These are phyloP conservation scores for Spea bombifrons DNA, from an alignment of 2,113 vertebrate species.

Conservation along the genomic window DNA sequence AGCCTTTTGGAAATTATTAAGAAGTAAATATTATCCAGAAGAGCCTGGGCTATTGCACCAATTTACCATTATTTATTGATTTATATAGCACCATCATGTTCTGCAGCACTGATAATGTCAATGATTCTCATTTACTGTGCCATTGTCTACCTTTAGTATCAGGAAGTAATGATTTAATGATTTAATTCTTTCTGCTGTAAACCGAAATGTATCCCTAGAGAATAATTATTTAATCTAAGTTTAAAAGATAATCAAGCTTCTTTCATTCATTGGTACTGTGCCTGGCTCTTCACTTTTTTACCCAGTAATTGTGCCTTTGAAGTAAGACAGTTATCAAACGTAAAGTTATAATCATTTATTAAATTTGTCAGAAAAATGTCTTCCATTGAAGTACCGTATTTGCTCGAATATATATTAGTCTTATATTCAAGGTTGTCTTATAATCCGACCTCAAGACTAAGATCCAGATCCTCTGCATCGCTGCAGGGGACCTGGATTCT, in stretches of 20 bases:
- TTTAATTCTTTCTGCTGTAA: conserved; percentile 66
- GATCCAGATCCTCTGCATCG: too few species aligned
- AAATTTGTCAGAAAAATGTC: too few species aligned
- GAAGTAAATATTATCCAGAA: too few species aligned
- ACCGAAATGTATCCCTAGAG: conserved; percentile 61
- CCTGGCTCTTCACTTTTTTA: conserved; percentile 5
- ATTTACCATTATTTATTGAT: too few species aligned
- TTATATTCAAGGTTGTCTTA: too few species aligned
- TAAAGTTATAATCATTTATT: not conserved
- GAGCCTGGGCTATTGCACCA: too few species aligned
- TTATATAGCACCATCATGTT: too few species aligned
- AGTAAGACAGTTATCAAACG: not conserved
- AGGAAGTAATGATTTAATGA: conserved; percentile 64
- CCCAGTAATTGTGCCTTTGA: not conserved
- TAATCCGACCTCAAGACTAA: too few species aligned
- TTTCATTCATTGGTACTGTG: conserved; percentile 44
- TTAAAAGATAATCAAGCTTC: conserved; percentile 63
- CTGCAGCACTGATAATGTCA: not conserved
- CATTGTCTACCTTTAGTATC: conserved; percentile 61
- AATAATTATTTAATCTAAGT: conserved; percentile 63
- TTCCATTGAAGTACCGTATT: too few species aligned
- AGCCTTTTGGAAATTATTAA: too few species aligned
- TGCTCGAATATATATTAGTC: too few species aligned
- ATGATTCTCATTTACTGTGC: conserved; percentile 58
- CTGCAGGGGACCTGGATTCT: too few species aligned